These are phyloP conservation scores for Phataginus tricuspis DNA, from an alignment of 2,797 vertebrate genomes.

Conservation along the genomic window DNA sequence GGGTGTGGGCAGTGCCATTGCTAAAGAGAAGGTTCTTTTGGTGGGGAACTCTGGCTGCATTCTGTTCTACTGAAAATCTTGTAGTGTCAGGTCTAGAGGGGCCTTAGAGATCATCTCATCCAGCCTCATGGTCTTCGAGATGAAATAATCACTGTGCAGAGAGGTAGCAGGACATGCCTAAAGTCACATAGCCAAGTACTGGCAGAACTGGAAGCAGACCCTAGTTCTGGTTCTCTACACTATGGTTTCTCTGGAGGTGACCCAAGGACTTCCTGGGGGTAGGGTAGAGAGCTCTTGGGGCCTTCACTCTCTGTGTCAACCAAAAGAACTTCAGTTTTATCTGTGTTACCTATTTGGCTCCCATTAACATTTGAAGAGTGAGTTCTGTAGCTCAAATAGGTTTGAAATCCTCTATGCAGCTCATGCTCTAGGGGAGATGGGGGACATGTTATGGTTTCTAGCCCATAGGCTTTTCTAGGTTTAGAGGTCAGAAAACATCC, in stretches of 20 bases:
- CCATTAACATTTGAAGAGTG: constrained; percentile 12
- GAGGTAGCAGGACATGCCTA: not conserved
- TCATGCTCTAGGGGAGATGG: not conserved
- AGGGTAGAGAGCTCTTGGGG: not conserved
- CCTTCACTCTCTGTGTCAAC: not conserved
- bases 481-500: constrained; percentile 2
- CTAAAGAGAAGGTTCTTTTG: not conserved
- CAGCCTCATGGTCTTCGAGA: not conserved
- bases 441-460: not conserved
- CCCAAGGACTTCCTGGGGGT: not conserved
- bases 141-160: not conserved
- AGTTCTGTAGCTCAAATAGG: not conserved
- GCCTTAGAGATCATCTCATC: not conserved
- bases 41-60: not conserved
- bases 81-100: not conserved
- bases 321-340: constrained; percentile 1
- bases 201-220: not conserved
- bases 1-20: not conserved
- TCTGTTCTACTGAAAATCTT: constrained; percentile 8
- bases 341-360: not conserved
- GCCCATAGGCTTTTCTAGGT: not conserved
- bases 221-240: not conserved
- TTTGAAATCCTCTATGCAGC: not conserved
- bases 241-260: not conserved
- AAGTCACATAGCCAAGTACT: not conserved